Evolutionary conservation across 2,797 vertebrate genomes (phyloP).

Genomic region (Buphagus erythrorhynchus): DNA sequence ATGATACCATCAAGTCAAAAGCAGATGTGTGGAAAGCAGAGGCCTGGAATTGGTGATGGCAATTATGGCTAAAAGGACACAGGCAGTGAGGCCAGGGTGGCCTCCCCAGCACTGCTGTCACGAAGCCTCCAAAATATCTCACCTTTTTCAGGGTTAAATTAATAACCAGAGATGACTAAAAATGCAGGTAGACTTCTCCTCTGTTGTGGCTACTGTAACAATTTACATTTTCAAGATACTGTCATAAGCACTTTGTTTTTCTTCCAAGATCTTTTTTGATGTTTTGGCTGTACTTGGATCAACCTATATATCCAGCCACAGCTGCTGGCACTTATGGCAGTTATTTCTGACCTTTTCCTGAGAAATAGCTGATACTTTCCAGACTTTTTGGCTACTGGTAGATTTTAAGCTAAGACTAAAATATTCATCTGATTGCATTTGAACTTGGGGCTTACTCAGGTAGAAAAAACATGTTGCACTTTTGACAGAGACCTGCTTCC

Average conservation of each 20-base stretch:
- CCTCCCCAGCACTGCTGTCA: neutral
- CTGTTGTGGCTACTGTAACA: neutral
- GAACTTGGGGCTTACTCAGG: neutral
- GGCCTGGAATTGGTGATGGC: neutral
- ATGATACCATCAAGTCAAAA: neutral
- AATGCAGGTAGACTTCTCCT: neutral
- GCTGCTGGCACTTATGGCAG: neutral
- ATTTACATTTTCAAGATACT: neutral
- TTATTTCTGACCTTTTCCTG: constrained; percentile 45
- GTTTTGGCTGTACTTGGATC: neutral
- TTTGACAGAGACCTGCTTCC: neutral
- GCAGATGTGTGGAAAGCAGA: neutral
- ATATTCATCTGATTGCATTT: constrained; percentile 6
- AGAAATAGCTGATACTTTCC: constrained; percentile 17
- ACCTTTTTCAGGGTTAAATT: neutral
- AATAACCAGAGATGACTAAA: neutral
- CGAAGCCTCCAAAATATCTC: neutral
- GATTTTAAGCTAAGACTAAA: constrained; percentile 41
- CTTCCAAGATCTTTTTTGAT: neutral
- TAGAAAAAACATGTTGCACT: neutral
- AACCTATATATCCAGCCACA: neutral
- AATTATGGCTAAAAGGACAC: neutral
- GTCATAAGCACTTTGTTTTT: neutral
- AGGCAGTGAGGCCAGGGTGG: neutral
- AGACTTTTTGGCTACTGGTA: neutral